A percentile compares a stretch with the other conserved stretches of the same genome.
These are phyloP conservation scores for Scolanthus callimorphus DNA, from an alignment of 92 coral and sea anemone genomes.

Conservation along the genomic window DNA sequence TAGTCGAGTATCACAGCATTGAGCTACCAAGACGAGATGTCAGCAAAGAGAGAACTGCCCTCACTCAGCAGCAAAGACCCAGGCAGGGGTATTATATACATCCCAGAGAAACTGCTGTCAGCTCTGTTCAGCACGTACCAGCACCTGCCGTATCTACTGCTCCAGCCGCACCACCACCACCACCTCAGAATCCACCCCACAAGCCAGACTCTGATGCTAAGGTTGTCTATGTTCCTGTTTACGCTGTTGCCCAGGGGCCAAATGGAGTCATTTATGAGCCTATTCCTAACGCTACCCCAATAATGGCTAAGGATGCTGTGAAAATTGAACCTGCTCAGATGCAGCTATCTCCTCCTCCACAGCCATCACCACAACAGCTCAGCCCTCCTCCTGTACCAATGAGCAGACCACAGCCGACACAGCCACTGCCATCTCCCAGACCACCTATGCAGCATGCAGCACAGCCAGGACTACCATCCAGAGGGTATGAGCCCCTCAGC, in stretches of 20 bases:
- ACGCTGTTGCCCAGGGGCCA: constrained; percentile 68
- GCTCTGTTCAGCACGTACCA: background rate
- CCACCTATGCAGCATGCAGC: constrained; percentile 29
- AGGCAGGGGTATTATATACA: constrained; percentile 13
- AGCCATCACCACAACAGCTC: constrained; percentile 32
- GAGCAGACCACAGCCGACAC: constrained; percentile 12
- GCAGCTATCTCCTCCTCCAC: constrained; percentile 21
- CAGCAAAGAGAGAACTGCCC: constrained; percentile 6
- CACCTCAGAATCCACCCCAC: constrained; percentile 1
- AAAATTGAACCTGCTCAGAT: constrained; percentile 14
- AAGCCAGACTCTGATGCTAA: constrained; percentile 17
- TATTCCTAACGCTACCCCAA: constrained; percentile 64
- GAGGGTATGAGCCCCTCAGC: constrained; percentile 37
- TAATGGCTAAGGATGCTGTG: constrained; percentile 49
- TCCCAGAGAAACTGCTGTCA: constrained; percentile 1
- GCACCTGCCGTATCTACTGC: constrained; percentile 1
- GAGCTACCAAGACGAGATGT: constrained; percentile 22
- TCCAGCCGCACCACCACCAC: constrained; percentile 5
- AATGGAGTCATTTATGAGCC: constrained; percentile 63
- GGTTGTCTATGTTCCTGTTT: constrained; percentile 74
- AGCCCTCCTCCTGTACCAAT: constrained; percentile 20
- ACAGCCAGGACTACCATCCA: constrained; percentile 43
- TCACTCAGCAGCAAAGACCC: background rate
- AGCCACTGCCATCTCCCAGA: constrained; percentile 12
- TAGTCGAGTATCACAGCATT: constrained; percentile 66